phyloP scores from a whole-genome alignment of 2,113 vertebrate species.

The Pachycephala philippinensis region DNA sequence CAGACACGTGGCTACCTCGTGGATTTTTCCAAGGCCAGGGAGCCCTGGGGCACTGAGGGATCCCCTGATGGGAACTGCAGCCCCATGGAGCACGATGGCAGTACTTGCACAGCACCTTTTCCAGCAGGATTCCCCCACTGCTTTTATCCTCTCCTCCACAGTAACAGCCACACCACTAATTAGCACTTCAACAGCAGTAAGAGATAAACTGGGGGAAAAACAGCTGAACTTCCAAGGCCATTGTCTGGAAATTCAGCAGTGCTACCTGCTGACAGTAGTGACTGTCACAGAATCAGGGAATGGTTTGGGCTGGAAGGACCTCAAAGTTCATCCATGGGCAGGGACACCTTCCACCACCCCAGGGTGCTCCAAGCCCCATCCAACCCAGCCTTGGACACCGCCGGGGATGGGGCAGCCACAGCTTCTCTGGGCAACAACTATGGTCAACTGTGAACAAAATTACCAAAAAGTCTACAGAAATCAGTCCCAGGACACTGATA shows the following conservation, averaged over 20 bases:
- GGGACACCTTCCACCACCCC: not conserved
- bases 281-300: not conserved
- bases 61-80: not conserved
- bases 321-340: not conserved
- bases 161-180: not conserved
- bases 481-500: not conserved
- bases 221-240: not conserved
- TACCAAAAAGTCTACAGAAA: not conserved
- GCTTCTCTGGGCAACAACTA: not conserved
- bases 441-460: not conserved
- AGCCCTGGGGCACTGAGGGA: not conserved
- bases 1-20: not conserved
- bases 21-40: not conserved
- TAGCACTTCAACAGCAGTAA: not conserved
- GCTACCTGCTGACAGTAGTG: not conserved
- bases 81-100: fast-evolving
- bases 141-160: not conserved
- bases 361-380: not conserved
- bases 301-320: not conserved
- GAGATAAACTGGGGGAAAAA: not conserved
- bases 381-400: not conserved
- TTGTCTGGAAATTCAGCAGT: not conserved
- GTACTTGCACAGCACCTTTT: not conserved
- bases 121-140: not conserved
- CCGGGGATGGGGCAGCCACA: not conserved